Evolutionary conservation across 2,797 vertebrate species (phyloP).

Genomic region (Acrocephalus scirpaceus): DNA sequence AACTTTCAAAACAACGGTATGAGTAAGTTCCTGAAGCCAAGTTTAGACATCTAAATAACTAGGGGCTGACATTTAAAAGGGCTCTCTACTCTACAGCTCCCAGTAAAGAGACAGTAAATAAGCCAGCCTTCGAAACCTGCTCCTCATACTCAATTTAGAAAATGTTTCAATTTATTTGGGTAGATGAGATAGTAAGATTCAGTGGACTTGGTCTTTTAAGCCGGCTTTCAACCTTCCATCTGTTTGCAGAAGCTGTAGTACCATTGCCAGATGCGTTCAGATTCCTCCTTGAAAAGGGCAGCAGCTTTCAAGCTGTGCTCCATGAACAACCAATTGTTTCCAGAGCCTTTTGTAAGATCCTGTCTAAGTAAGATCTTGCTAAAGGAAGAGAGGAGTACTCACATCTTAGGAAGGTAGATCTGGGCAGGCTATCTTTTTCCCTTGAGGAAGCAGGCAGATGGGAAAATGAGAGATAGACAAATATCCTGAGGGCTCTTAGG

Average conservation of each 20-base stretch:
- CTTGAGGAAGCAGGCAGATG: background rate
- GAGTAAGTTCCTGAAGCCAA: constrained; percentile 42
- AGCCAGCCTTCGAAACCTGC: constrained; percentile 5
- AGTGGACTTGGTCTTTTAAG: background rate
- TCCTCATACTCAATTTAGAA: background rate
- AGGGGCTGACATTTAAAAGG: constrained; percentile 61
- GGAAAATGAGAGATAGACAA: background rate
- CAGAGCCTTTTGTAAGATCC: background rate
- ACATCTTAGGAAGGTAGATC: background rate
- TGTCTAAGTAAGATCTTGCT: background rate
- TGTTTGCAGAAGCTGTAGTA: background rate
- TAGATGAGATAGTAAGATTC: background rate
- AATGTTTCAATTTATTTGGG: background rate
- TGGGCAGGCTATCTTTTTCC: background rate
- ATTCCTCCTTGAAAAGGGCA: background rate
- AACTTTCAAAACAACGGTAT: constrained; percentile 3
- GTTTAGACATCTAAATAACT: constrained; percentile 25
- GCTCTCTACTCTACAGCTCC: constrained; percentile 55
- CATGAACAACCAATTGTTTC: background rate
- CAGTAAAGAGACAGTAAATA: constrained; percentile 29
- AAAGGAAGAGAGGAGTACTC: background rate
- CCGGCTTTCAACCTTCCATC: background rate
- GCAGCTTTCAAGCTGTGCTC: background rate
- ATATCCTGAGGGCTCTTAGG: background rate
- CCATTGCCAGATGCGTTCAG: background rate